Evolutionary conservation across 2,113 vertebrate species (phyloP).

Genomic region (Cisticola juncidis): DNA sequence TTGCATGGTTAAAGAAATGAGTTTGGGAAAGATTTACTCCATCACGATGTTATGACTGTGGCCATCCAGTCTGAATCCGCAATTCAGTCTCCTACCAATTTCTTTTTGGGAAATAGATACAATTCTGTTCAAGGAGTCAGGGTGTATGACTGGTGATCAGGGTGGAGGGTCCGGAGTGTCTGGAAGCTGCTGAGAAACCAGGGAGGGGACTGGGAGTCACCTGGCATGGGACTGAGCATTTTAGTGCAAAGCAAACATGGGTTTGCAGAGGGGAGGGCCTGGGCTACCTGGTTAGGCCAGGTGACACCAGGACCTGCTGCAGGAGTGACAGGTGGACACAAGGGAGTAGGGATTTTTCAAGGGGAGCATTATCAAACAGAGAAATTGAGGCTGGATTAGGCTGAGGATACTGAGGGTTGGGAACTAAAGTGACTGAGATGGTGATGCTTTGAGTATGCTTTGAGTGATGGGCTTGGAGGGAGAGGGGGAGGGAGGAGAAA

Average conservation of each 20-base stretch:
- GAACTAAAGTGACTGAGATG: background rate
- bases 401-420: background rate
- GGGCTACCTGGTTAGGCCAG: background rate
- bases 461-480: background rate
- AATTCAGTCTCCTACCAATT: background rate
- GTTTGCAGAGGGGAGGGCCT: background rate
- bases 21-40: background rate
- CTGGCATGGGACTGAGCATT: fast-evolving
- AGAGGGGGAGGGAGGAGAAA: background rate
- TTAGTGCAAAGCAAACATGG: background rate
- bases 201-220: background rate
- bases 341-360: background rate
- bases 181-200: background rate
- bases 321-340: background rate
- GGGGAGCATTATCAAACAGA: background rate
- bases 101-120: background rate
- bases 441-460: background rate
- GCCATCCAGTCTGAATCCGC: background rate
- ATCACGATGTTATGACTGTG: background rate
- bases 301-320: background rate
- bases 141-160: background rate
- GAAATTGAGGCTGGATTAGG: background rate
- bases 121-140: background rate
- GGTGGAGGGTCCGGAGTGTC: background rate
- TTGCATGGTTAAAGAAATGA: background rate